These are phyloP conservation scores for Helleia helle DNA, from an alignment of 2,888 invertebrate species.

Conservation along the genomic window DNA sequence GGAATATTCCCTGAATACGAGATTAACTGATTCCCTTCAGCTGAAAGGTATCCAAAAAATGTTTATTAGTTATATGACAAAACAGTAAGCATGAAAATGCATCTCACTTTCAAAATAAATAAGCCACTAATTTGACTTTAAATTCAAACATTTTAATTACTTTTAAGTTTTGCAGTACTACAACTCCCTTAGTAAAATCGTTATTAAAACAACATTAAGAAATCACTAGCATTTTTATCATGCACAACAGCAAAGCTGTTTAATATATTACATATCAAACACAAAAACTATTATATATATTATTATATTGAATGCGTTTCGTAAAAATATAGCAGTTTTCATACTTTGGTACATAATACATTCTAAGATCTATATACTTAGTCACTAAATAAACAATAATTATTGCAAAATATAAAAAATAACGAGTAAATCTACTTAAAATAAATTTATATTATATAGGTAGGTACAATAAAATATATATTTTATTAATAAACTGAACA, in stretches of 20 bases:
- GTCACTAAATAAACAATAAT: background rate
- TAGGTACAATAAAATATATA: background rate
- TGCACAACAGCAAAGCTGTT: background rate
- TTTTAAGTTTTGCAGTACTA: background rate
- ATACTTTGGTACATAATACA: too few species aligned
- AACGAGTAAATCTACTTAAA: background rate
- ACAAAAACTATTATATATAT: too few species aligned
- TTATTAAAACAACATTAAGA: background rate
- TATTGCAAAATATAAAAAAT: background rate
- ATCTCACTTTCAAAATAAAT: background rate
- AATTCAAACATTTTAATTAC: too few species aligned
- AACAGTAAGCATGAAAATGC: slow-evolving; percentile 2
- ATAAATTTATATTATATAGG: background rate
- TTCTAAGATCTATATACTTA: background rate
- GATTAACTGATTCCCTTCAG: slow-evolving; percentile 71
- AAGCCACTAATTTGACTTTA: too few species aligned
- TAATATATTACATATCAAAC: background rate
- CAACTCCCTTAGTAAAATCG: background rate
- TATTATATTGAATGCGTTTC: too few species aligned
- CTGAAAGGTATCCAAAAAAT: slow-evolving; percentile 49
- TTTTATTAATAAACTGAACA: background rate
- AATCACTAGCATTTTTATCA: slow-evolving; percentile 5
- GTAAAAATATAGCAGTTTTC: background rate
- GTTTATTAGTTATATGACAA: slow-evolving; percentile 12
- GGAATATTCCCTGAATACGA: slow-evolving; percentile 72